Evolutionary conservation across 2,888 invertebrate genomes (phyloP).

Genomic region (Lasiommata megera): DNA sequence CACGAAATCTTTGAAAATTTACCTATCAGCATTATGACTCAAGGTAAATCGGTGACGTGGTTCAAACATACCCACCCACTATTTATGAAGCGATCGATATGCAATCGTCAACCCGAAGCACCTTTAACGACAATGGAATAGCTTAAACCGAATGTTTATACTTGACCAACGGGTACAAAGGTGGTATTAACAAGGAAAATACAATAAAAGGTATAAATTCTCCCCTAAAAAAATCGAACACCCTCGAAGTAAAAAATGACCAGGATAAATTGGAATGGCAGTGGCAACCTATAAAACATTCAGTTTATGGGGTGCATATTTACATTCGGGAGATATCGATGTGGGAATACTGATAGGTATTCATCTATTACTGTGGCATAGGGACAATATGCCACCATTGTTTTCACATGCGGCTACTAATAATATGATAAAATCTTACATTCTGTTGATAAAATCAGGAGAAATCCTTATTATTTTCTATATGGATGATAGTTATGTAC

Average conservation of each 20-base stretch:
- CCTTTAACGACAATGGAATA: too few species aligned
- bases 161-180: slow-evolving; percentile 47
- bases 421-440: slow-evolving; percentile 6
- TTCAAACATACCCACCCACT: too few species aligned
- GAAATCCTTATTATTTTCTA: too few species aligned
- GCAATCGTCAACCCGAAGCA: too few species aligned
- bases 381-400: slow-evolving; percentile 27
- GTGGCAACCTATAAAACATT: slow-evolving; percentile 78
- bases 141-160: slow-evolving; percentile 34
- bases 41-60: too few species aligned
- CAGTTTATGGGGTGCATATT: slow-evolving; percentile 81
- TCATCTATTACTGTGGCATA: slow-evolving; percentile 43
- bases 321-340: slow-evolving; percentile 73
- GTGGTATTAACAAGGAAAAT: slow-evolving; percentile 34
- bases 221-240: slow-evolving; percentile 72
- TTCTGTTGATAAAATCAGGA: not conserved
- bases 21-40: too few species aligned
- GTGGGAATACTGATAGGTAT: slow-evolving; percentile 64
- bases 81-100: too few species aligned
- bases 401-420: slow-evolving; percentile 16
- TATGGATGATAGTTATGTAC: too few species aligned
- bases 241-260: slow-evolving; percentile 78
- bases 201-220: slow-evolving; percentile 68
- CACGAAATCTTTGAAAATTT: too few species aligned
- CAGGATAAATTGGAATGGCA: slow-evolving; percentile 79